A percentile compares a stretch with the other conserved stretches of the same genome.
phyloP scores from a whole-genome alignment of 2,113 vertebrate genomes.

The Perccottus glenii region DNA sequence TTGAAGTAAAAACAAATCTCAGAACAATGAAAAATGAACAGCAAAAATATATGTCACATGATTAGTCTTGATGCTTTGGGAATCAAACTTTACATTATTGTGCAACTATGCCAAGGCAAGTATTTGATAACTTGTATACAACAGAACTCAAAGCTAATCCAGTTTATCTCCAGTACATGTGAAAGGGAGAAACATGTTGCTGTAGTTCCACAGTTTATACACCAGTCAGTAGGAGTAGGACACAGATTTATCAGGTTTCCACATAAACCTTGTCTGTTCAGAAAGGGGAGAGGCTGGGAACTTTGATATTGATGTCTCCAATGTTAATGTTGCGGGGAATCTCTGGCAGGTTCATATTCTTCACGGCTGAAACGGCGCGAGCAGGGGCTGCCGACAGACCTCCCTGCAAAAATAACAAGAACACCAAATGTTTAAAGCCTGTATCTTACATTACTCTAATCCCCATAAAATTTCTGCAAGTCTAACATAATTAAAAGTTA shows the following conservation, averaged over 20 bases:
- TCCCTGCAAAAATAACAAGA: conserved; percentile 73
- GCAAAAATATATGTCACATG: conserved; percentile 4
- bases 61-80: conserved; percentile 11
- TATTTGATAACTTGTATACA: conserved; percentile 20
- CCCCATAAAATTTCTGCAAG: background rate
- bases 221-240: conserved; percentile 10
- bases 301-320: conserved; percentile 95
- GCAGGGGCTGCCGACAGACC: conserved; percentile 90
- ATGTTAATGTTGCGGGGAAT: conserved; percentile 97
- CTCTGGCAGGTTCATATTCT: conserved; percentile 95
- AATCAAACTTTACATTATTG: conserved; percentile 37
- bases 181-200: conserved; percentile 20
- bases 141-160: conserved; percentile 8
- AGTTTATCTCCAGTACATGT: conserved; percentile 8
- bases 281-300: conserved; percentile 92
- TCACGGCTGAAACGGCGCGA: conserved; percentile 90
- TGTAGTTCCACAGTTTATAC: conserved; percentile 20
- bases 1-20: background rate
- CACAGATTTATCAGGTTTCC: conserved; percentile 18
- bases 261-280: conserved; percentile 48
- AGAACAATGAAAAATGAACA: background rate
- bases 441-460: background rate
- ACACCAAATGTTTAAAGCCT: conserved; percentile 11
- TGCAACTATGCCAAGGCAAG: conserved; percentile 51
- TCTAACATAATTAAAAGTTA: background rate